These are phyloP conservation scores for Harlomillsia oculata DNA, from an alignment of 1,140 invertebrate genomes.

Conservation along the genomic window DNA sequence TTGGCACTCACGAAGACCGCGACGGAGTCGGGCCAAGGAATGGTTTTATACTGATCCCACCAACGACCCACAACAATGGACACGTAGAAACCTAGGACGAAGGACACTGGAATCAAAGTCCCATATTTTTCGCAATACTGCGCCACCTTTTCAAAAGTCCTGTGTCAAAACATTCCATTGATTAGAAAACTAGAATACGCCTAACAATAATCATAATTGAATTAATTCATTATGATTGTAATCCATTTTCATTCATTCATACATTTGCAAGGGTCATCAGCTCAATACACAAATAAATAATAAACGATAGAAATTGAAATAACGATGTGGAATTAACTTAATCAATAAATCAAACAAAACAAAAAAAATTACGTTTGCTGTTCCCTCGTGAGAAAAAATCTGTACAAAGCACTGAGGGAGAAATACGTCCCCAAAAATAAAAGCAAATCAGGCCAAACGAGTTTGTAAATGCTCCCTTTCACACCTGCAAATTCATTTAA, in stretches of 20 bases:
- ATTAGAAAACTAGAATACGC: not conserved
- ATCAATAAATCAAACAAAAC: not conserved
- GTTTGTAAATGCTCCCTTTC: slow-evolving; percentile 61
- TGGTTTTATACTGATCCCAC: slow-evolving; percentile 79
- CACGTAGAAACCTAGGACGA: slow-evolving; percentile 86
- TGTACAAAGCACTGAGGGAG: slow-evolving; percentile 48
- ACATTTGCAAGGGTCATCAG: not conserved
- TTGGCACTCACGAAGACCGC: slow-evolving; percentile 28
- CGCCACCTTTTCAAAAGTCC: slow-evolving; percentile 60
- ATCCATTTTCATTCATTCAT: not conserved
- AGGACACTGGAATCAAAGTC: slow-evolving; percentile 69
- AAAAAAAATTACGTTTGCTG: slow-evolving; percentile 47
- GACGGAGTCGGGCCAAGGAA: slow-evolving; percentile 55
- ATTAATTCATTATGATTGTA: not conserved
- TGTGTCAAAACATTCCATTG: no score
- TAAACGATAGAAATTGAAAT: not conserved
- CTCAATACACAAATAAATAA: not conserved
- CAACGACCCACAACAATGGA: slow-evolving; percentile 82
- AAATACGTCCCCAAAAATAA: slow-evolving; percentile 55
- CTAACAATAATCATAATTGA: not conserved
- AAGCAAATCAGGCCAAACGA: slow-evolving; percentile 59
- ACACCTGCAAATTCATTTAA: no score
- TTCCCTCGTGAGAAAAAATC: slow-evolving; percentile 45
- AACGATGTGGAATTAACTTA: not conserved
- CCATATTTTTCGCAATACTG: slow-evolving; percentile 67